Evolutionary conservation across 2,797 vertebrate genomes (phyloP).

Genomic region (Yasuhikotakia modesta): DNA sequence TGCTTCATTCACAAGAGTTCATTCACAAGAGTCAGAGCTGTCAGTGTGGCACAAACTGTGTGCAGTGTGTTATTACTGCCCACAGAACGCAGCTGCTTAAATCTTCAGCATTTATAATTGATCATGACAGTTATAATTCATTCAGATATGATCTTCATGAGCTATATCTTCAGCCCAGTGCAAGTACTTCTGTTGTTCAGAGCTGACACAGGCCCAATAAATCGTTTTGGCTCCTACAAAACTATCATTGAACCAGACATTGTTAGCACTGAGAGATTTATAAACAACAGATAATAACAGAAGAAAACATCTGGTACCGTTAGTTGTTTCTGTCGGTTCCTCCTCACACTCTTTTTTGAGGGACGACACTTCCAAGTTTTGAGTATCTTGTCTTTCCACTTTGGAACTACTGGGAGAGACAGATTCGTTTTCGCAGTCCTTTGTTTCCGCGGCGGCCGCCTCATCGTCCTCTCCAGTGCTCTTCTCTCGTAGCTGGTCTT

Average conservation of each 20-base stretch:
- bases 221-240: too few species aligned
- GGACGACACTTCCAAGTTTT: constrained; percentile 21
- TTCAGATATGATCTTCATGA: not conserved
- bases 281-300: not conserved
- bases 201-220: not conserved
- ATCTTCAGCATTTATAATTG: not conserved
- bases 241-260: too few species aligned
- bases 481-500: constrained; percentile 60
- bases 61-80: too few species aligned
- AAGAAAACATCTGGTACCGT: constrained; percentile 25
- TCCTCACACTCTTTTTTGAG: constrained; percentile 38
- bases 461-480: constrained; percentile 28
- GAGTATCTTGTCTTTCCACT: constrained; percentile 59
- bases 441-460: constrained; percentile 2
- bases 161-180: too few species aligned
- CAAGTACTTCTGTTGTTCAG: not conserved
- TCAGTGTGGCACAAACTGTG: too few species aligned
- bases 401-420: constrained; percentile 70
- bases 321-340: constrained; percentile 55
- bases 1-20: too few species aligned
- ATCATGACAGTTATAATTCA: not conserved
- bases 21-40: too few species aligned
- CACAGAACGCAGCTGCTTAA: too few species aligned
- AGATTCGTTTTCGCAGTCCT: constrained; percentile 60
- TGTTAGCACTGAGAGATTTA: not conserved